Conservation (phyloP, 1,140 invertebrate species). For the Leptinotarsa texana region DNA sequence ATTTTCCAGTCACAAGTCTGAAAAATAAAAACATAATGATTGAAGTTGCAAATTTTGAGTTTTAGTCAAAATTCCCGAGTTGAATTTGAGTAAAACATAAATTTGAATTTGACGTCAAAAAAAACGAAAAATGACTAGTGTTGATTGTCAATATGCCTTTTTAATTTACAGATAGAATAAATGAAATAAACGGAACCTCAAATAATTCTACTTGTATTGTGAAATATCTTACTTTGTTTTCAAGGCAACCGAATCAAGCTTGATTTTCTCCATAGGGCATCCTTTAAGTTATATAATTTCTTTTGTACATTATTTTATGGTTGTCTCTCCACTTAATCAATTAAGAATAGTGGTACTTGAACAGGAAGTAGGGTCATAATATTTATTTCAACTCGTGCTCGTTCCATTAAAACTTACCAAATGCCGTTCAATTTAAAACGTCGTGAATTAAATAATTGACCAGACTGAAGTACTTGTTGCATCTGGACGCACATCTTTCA, state of each 20-base stretch:
- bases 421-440: constrained; percentile 49
- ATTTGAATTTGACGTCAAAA: too few species aligned
- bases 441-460: constrained; percentile 49
- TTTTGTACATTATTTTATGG: constrained; percentile 8
- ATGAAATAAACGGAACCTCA: too few species aligned
- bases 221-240: neutral
- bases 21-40: too few species aligned
- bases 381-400: constrained; percentile 51
- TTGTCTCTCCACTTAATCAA: constrained; percentile 43
- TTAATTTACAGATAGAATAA: too few species aligned
- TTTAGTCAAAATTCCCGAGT: too few species aligned
- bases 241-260: neutral
- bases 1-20: too few species aligned
- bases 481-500: constrained; percentile 25
- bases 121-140: too few species aligned
- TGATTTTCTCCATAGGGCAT: neutral
- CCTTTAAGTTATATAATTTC: neutral
- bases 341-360: constrained; percentile 41
- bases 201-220: too few species aligned
- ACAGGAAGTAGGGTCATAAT: constrained; percentile 51
- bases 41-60: too few species aligned
- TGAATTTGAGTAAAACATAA: too few species aligned
- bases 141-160: too few species aligned
- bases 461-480: constrained; percentile 28
- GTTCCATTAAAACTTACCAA: constrained; percentile 47